Evolutionary conservation across 2,888 invertebrate genomes (phyloP).

Genomic region (Octonoba sinensis): DNA sequence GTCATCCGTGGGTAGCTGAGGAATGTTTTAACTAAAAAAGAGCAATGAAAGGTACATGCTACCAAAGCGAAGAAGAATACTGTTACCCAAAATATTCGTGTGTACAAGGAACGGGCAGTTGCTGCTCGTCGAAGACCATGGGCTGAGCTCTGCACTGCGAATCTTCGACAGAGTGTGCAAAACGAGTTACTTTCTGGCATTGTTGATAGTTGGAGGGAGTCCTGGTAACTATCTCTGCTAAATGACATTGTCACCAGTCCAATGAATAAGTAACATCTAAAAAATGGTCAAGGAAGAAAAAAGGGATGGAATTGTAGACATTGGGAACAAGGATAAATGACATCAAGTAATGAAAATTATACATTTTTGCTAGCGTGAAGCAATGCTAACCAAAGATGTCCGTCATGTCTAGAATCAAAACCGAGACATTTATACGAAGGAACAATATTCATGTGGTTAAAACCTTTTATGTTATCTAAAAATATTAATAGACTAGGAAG

Average conservation of each 20-base stretch:
- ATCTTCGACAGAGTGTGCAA: conserved; percentile 31
- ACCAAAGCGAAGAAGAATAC: conserved; percentile 45
- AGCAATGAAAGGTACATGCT: conserved; percentile 54
- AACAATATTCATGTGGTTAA: too few species aligned
- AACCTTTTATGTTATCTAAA: too few species aligned
- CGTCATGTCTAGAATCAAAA: too few species aligned
- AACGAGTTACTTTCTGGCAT: conserved; percentile 17
- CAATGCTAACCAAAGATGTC: too few species aligned
- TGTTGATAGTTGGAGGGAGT: neutral
- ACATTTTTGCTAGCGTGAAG: too few species aligned
- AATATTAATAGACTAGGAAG: too few species aligned
- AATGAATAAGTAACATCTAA: neutral
- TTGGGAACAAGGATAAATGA: too few species aligned
- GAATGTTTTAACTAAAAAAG: conserved; percentile 60
- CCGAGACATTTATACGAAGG: too few species aligned
- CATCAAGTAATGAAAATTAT: too few species aligned
- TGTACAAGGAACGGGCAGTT: conserved; percentile 21
- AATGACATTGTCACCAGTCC: conserved; percentile 13
- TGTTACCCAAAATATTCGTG: conserved; percentile 45
- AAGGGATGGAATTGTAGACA: neutral
- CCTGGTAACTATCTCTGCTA: neutral
- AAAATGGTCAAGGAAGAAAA: neutral
- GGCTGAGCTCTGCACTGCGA: conserved; percentile 49
- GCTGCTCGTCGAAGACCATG: conserved; percentile 48
- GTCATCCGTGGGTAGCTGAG: conserved; percentile 64